Conservation (phyloP, 2,113 vertebrate species). For the Motacilla alba region DNA sequence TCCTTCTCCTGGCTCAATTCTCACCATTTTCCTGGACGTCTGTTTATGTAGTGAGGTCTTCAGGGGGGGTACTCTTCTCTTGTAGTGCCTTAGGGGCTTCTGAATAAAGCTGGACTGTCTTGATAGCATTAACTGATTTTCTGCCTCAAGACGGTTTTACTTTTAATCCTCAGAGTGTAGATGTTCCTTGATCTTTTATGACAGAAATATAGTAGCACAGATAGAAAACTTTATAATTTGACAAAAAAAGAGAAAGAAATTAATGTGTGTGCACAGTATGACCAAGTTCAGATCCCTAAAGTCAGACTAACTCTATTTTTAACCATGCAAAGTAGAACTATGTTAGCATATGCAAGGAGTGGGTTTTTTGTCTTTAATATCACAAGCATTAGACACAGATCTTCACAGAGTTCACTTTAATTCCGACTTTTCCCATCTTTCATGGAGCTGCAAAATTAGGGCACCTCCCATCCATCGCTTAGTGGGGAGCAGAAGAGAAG, state of each 20-base stretch:
- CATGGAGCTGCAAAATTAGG: constrained; percentile 24
- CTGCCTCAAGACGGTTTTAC: neutral
- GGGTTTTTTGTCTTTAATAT: neutral
- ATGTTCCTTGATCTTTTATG: neutral
- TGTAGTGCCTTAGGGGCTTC: neutral
- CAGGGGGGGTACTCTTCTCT: neutral
- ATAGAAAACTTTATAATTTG: neutral
- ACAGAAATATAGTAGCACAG: neutral
- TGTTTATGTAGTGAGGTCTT: neutral
- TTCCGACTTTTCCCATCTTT: constrained; percentile 4
- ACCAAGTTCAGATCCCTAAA: constrained; percentile 10
- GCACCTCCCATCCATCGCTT: neutral
- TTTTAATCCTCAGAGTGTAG: neutral
- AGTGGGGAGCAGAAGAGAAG: neutral
- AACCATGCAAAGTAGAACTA: neutral
- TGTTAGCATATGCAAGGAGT: neutral
- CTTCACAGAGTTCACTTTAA: constrained; percentile 5
- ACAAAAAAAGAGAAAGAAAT: neutral
- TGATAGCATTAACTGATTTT: neutral
- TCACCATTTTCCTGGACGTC: neutral
- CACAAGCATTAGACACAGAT: neutral
- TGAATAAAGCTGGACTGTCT: neutral
- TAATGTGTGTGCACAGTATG: neutral
- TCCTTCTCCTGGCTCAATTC: neutral
- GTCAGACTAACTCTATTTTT: constrained; percentile 18